A percentile compares a stretch with the other conserved stretches of the same genome.
Evolutionary conservation across 2,113 vertebrate genomes (phyloP).

Genomic region (Anarrhichthys ocellatus): DNA sequence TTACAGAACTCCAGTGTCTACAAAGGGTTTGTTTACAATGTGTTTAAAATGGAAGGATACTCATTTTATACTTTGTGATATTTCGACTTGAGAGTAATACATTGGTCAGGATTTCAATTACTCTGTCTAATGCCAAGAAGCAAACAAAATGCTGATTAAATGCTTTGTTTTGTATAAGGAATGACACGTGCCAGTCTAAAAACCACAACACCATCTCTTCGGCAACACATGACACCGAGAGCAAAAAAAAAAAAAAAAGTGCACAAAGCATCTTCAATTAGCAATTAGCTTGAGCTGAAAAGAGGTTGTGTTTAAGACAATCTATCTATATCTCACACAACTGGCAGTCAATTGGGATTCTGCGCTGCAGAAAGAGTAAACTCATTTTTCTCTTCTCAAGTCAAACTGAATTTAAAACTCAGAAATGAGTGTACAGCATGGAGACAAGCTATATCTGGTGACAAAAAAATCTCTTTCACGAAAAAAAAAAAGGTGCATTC

Average conservation of each 20-base stretch:
- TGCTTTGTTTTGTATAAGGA: slow-evolving; percentile 54
- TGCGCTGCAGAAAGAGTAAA: slow-evolving; percentile 76
- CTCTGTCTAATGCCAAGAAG: slow-evolving; percentile 51
- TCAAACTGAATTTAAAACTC: slow-evolving; percentile 57
- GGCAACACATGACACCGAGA: slow-evolving; percentile 56
- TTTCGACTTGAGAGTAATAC: slow-evolving; percentile 66
- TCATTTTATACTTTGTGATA: slow-evolving; percentile 66
- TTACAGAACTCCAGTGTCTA: slow-evolving; percentile 98
- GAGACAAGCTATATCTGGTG: slow-evolving; percentile 50
- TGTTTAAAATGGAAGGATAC: slow-evolving; percentile 78
- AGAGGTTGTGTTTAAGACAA: slow-evolving; percentile 43
- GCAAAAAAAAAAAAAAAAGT: slow-evolving; percentile 50
- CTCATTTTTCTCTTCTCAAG: slow-evolving; percentile 57
- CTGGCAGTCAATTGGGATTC: slow-evolving; percentile 72
- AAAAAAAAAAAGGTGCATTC: slow-evolving; percentile 73
- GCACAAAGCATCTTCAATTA: slow-evolving; percentile 64
- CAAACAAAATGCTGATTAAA: slow-evolving; percentile 43
- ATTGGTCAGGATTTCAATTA: slow-evolving; percentile 63
- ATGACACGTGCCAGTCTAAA: slow-evolving; percentile 63
- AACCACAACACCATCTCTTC: slow-evolving; percentile 52
- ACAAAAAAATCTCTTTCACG: slow-evolving; percentile 65
- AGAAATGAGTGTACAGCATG: slow-evolving; percentile 47
- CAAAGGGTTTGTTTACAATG: slow-evolving; percentile 83
- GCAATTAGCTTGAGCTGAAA: slow-evolving; percentile 54
- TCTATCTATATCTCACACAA: slow-evolving; percentile 48